phyloP scores from a whole-genome alignment of 2,888 invertebrate genomes.

The Poecilus cupreus region DNA sequence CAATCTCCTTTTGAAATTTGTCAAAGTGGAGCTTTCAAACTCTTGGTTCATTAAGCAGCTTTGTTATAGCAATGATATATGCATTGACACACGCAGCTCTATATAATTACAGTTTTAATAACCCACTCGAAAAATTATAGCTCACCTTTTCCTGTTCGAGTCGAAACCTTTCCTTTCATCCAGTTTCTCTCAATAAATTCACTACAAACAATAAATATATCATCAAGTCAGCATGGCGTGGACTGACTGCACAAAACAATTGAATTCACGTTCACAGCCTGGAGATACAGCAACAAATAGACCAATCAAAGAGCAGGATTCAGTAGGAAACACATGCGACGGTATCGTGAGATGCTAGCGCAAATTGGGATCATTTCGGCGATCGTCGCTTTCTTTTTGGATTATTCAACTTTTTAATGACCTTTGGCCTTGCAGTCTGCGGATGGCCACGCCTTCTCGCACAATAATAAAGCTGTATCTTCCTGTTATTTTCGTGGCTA shows the following conservation, averaged over 20 bases:
- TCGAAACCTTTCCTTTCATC: conserved; percentile 10
- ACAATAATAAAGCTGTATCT: conserved; percentile 45
- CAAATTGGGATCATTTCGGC: conserved; percentile 7
- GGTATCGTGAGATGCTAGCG: neutral
- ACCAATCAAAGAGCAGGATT: conserved; percentile 23
- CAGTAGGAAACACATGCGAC: neutral
- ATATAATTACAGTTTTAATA: conserved; percentile 30
- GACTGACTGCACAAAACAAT: conserved; percentile 34
- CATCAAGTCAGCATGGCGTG: conserved; percentile 13
- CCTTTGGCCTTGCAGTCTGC: conserved; percentile 15
- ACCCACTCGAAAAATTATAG: neutral
- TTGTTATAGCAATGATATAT: conserved; percentile 36
- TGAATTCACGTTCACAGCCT: conserved; percentile 46
- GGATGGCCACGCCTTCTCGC: conserved; percentile 50
- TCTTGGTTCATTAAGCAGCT: neutral
- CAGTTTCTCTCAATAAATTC: conserved; percentile 44
- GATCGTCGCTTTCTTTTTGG: conserved; percentile 8
- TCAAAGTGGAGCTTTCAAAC: neutral
- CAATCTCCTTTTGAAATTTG: neutral
- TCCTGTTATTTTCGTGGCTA: conserved; percentile 17
- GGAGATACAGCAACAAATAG: conserved; percentile 25
- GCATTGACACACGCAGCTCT: neutral
- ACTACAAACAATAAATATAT: conserved; percentile 39
- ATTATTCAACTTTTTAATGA: neutral
- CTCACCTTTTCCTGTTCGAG: conserved; percentile 5